phyloP scores from a whole-genome alignment of 2,797 vertebrate species.

The Diglossa cyanea region DNA sequence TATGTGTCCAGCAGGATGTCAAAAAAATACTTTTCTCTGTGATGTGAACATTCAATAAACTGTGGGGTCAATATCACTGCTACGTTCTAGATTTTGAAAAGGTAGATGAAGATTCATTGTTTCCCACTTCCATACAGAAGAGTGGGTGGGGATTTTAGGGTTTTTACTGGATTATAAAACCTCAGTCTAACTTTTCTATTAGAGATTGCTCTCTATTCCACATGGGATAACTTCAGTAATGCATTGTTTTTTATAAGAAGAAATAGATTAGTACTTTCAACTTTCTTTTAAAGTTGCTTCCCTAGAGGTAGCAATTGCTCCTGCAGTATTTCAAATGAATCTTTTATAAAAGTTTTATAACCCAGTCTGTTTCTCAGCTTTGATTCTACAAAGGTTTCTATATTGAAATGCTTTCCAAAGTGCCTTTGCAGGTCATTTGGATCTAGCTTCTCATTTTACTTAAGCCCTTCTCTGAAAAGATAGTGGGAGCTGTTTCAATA shows the following conservation, averaged over 20 bases:
- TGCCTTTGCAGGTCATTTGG: conserved; percentile 25
- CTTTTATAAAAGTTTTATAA: conserved; percentile 59
- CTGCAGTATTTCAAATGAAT: conserved; percentile 29
- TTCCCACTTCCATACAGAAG: not conserved
- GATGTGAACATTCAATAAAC: not conserved
- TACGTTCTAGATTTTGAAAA: not conserved
- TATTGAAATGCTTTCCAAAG: conserved; percentile 17
- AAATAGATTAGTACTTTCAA: conserved; percentile 55
- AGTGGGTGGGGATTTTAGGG: not conserved
- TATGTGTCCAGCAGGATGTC: not conserved
- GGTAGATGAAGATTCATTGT: not conserved
- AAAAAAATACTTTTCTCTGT: not conserved
- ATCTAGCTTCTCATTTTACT: conserved; percentile 3
- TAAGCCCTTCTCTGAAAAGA: not conserved
- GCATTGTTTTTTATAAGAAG: conserved; percentile 50
- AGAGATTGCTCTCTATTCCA: conserved; percentile 28
- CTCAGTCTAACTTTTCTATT: conserved; percentile 52
- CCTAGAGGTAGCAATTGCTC: conserved; percentile 33
- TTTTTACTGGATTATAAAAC: not conserved
- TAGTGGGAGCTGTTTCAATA: not conserved
- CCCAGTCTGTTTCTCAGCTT: not conserved
- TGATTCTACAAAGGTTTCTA: conserved; percentile 35
- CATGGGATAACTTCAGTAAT: conserved; percentile 39
- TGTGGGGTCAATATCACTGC: not conserved
- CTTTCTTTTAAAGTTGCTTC: conserved; percentile 42